Percentiles rank a stretch among this genome's conserved stretches.
These are phyloP conservation scores for Nomia melanderi DNA, from an alignment of 1,140 invertebrate genomes.

Conservation along the genomic window DNA sequence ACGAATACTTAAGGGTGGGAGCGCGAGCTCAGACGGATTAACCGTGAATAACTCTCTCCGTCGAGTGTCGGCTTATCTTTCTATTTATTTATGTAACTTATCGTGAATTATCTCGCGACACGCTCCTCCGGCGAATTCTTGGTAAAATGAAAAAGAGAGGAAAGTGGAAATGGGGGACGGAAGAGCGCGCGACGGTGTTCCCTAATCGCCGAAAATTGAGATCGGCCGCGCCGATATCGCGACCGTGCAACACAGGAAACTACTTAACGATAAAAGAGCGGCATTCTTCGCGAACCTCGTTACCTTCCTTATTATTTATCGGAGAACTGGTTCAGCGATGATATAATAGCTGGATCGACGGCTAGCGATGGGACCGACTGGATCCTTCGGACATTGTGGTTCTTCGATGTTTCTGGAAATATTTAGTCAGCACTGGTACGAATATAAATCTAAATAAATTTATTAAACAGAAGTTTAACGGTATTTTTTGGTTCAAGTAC, in stretches of 20 bases:
- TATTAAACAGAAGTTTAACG: too few species aligned
- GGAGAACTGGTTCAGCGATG: background rate
- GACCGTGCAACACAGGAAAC: conserved; percentile 27
- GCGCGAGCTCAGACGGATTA: background rate
- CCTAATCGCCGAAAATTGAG: background rate
- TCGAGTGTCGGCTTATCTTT: background rate
- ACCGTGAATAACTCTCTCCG: background rate
- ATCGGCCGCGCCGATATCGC: background rate
- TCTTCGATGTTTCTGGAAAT: too few species aligned
- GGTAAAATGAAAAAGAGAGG: too few species aligned
- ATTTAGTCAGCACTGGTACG: too few species aligned
- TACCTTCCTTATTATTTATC: conserved; percentile 11
- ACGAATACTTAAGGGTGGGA: background rate
- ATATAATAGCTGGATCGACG: conserved; percentile 10
- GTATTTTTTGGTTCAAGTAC: too few species aligned
- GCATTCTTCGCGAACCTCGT: background rate
- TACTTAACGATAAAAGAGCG: conserved; percentile 42
- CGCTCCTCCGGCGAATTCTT: background rate
- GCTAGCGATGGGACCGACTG: background rate
- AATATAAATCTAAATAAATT: too few species aligned
- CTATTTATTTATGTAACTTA: background rate
- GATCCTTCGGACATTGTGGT: background rate
- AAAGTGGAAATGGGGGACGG: too few species aligned
- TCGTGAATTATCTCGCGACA: background rate
- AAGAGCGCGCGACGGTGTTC: background rate